phyloP scores from a whole-genome alignment of 2,113 vertebrate genomes.

The Mellivora capensis region DNA sequence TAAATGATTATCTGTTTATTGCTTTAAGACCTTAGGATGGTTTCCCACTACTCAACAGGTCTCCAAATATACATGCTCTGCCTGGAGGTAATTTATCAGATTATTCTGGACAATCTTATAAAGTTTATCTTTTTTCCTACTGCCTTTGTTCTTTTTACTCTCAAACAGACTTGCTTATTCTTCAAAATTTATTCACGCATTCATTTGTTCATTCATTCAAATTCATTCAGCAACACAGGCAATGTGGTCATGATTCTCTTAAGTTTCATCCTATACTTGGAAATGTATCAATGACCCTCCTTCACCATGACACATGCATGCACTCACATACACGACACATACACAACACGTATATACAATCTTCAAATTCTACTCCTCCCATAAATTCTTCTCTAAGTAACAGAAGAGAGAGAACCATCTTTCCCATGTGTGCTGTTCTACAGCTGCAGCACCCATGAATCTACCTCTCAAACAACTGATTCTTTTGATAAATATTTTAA shows the following conservation, averaged over 20 bases:
- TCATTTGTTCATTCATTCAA: neutral
- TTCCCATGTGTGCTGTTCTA: neutral
- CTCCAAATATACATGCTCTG: neutral
- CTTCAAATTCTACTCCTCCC: neutral
- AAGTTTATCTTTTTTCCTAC: neutral
- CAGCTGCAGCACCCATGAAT: neutral
- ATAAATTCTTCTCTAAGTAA: neutral
- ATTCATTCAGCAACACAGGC: neutral
- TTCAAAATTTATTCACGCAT: neutral
- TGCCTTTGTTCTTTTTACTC: neutral
- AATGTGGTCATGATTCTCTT: neutral
- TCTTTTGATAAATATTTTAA: neutral
- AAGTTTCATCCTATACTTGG: neutral
- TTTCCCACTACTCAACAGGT: neutral
- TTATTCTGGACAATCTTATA: neutral
- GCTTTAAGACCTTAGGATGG: neutral
- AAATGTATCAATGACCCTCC: neutral
- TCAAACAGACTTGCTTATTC: neutral
- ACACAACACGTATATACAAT: neutral
- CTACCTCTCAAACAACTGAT: conserved; percentile 8
- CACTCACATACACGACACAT: neutral
- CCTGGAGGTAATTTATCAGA: neutral
- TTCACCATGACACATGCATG: neutral
- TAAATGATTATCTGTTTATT: neutral
- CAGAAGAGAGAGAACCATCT: neutral